phyloP scores from a whole-genome alignment of 2,113 vertebrate species.

The Marcusenius ussheri region DNA sequence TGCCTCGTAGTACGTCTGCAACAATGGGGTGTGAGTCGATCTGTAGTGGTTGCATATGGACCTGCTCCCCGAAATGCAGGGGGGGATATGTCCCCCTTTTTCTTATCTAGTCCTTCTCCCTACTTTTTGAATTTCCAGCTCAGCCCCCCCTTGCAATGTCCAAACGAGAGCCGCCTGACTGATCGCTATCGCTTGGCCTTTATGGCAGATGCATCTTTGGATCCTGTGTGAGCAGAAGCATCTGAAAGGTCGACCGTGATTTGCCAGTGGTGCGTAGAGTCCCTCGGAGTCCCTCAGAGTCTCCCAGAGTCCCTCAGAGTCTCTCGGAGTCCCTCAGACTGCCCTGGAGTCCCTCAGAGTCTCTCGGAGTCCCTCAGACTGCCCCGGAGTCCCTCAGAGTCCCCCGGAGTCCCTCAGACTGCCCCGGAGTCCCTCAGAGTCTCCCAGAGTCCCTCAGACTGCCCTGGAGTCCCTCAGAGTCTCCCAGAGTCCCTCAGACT shows the following conservation, averaged over 20 bases:
- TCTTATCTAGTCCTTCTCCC: conserved; percentile 41
- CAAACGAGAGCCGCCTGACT: conserved; percentile 68
- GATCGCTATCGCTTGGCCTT: conserved; percentile 76
- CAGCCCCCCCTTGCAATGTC: conserved; percentile 38
- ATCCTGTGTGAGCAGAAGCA: conserved; percentile 80
- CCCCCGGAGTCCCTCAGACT: no score
- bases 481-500: no score
- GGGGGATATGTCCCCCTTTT: conserved; percentile 22
- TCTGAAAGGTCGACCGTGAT: conserved; percentile 82
- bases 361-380: no score
- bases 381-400: no score
- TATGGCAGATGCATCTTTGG: conserved; percentile 81
- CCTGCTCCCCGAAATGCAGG: not conserved
- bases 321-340: no score
- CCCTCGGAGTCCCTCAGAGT: conserved; percentile 29
- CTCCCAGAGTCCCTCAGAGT: no score
- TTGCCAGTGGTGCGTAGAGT: conserved; percentile 80
- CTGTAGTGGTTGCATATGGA: not conserved
- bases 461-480: no score
- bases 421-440: no score
- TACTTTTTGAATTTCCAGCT: conserved; percentile 53
- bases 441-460: no score
- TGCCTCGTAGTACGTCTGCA: not conserved
- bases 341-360: no score
- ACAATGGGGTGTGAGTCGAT: not conserved